Evolutionary conservation across 2,888 invertebrate species (phyloP), one percentile per base, ranked within the genome.

Genomic region (Standfussiana lucernea): DNA sequence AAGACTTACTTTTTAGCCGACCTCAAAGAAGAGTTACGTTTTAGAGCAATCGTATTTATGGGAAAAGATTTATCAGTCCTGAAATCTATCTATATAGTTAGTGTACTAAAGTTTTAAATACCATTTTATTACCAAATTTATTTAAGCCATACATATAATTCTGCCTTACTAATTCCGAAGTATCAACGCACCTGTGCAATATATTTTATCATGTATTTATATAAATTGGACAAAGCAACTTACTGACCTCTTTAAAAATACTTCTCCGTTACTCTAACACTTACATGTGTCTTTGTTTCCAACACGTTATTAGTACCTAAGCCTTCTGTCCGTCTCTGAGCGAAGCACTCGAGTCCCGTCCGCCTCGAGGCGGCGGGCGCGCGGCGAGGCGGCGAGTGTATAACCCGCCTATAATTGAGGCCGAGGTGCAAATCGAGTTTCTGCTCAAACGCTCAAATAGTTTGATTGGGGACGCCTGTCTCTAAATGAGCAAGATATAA

Each of bases 371-470:
- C 66, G 59, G 21, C 64, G 77, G 59, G 21, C 64, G 77, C 62
- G 28, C 32, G 84, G 74, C 83, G 65, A 66, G 68, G 64, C 84
- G 67, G 61, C 59, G n/a, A 64, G 69, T 78, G 74, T 82, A 78
- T 77, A 84, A 68, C 75, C 62, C 77, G 53, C 69, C 79, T 90
- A 78, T 88, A 87, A 88, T 89, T 83, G 84, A 82, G 87, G 83
- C 72, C 81, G 66, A 88, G 87, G 86, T 86, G 89, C 79, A 84
- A 87, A 90, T 90, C 80, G 80, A 86, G 82, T 88, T 89, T 72
- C 80, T 71, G 71, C 67, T 79, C 79, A 77, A 78, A 66, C 79
- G 82, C 76, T 80, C 85, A 80, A 86, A 84, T 81, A 81, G 73
- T 85, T 80, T 66, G 77, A 75, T 84, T 79, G 84, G 66, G 61